Conservation (phyloP, 2,888 invertebrate genomes). For the Aleiodes alternator region DNA sequence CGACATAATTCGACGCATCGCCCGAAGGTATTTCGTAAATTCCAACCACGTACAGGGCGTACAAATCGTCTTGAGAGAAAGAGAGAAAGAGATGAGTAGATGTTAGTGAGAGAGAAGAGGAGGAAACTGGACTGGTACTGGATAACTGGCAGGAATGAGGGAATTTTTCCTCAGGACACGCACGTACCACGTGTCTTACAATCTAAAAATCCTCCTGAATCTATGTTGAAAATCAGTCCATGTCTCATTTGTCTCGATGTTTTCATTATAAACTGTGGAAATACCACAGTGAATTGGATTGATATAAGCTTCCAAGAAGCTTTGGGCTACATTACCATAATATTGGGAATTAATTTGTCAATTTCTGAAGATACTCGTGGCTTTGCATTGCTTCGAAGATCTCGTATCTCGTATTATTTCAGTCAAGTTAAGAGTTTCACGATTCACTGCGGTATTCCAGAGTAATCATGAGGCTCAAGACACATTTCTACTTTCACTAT, state of each 20-base stretch:
- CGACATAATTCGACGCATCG: slow-evolving; percentile 61
- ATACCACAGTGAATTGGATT: no score
- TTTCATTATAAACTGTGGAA: slow-evolving; percentile 31
- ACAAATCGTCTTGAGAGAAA: slow-evolving; percentile 58
- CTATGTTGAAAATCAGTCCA: slow-evolving; percentile 16
- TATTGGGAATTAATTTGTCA: not conserved
- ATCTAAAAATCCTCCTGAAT: slow-evolving; percentile 57
- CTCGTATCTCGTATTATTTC: slow-evolving; percentile 13
- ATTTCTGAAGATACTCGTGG: not conserved
- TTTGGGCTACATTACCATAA: not conserved
- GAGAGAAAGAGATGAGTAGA: slow-evolving; percentile 33
- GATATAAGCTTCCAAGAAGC: slow-evolving; percentile 1
- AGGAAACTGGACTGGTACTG: slow-evolving; percentile 21
- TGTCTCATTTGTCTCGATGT: slow-evolving; percentile 30
- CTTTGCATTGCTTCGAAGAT: not conserved
- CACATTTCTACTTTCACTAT: slow-evolving; percentile 30
- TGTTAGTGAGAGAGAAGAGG: slow-evolving; percentile 34
- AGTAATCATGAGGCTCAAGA: slow-evolving; percentile 19
- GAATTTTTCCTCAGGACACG: slow-evolving; percentile 58
- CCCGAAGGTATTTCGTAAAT: slow-evolving; percentile 56
- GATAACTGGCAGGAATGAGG: slow-evolving; percentile 27
- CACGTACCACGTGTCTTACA: slow-evolving; percentile 59
- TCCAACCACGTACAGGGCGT: slow-evolving; percentile 62
- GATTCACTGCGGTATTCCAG: not conserved
- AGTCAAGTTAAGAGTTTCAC: slow-evolving; percentile 12